These are phyloP conservation scores for Drosophila seclusa DNA, from an alignment of 2,888 invertebrate species.

Conservation along the genomic window DNA sequence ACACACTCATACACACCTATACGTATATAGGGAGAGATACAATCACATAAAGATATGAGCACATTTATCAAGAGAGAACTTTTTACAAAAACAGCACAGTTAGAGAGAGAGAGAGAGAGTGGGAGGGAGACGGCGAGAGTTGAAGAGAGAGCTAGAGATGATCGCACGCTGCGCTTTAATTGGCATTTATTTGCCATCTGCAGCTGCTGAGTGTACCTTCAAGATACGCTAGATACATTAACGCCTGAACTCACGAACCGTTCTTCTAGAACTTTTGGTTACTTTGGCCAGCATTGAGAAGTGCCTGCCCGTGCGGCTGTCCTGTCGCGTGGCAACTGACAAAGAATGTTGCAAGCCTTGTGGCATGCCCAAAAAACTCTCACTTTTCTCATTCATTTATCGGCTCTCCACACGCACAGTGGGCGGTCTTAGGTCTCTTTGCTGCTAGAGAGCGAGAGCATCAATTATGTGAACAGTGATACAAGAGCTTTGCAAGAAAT, in stretches of 20 bases:
- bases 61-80: slow-evolving; percentile 55
- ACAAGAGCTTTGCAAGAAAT: neutral
- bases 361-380: slow-evolving; percentile 23
- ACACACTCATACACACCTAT: slow-evolving; percentile 42
- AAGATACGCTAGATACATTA: slow-evolving; percentile 30
- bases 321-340: slow-evolving; percentile 76
- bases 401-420: slow-evolving; percentile 26
- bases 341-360: slow-evolving; percentile 46
- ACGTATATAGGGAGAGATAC: slow-evolving; percentile 34
- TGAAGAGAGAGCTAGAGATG: slow-evolving; percentile 9
- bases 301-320: slow-evolving; percentile 62
- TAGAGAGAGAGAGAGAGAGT: slow-evolving; percentile 10
- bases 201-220: slow-evolving; percentile 30
- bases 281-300: slow-evolving; percentile 22
- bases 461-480: slow-evolving; percentile 45
- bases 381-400: slow-evolving; percentile 38
- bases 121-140: slow-evolving; percentile 6
- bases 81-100: slow-evolving; percentile 7
- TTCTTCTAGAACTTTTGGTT: slow-evolving; percentile 9
- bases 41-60: slow-evolving; percentile 62
- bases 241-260: slow-evolving; percentile 18
- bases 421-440: slow-evolving; percentile 51
- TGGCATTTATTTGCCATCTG: slow-evolving; percentile 55
- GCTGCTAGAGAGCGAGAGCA: slow-evolving; percentile 15
- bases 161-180: slow-evolving; percentile 65